Conservation (phyloP, 2,888 invertebrate species). For the Lottia scabra region DNA sequence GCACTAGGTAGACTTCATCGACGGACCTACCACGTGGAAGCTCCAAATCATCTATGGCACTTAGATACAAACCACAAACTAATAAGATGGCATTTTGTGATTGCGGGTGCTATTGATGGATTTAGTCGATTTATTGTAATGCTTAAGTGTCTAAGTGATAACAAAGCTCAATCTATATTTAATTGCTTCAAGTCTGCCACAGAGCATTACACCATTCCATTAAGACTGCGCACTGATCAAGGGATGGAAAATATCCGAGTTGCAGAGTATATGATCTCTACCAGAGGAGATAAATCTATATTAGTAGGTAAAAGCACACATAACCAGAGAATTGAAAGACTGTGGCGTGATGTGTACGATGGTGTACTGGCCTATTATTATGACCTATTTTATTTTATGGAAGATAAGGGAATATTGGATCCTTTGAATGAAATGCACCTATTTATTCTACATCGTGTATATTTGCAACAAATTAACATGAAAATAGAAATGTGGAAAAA, state of each 20-base stretch:
- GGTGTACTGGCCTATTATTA: not conserved
- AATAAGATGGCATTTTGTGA: constrained; percentile 29
- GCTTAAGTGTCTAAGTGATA: constrained; percentile 23
- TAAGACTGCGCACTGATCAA: too few species aligned
- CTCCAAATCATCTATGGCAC: constrained; percentile 34
- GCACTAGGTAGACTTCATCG: constrained; percentile 10
- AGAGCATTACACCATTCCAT: constrained; percentile 12
- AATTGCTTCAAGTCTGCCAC: constrained; percentile 18
- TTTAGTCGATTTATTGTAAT: constrained; percentile 26
- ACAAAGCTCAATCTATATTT: constrained; percentile 27
- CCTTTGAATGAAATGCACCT: not conserved
- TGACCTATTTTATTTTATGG: not conserved
- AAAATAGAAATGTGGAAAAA: not conserved
- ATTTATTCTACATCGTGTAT: not conserved
- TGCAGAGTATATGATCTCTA: constrained; percentile 13
- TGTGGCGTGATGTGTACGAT: not conserved
- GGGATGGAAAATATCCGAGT: constrained; percentile 28
- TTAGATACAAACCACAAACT: constrained; percentile 32
- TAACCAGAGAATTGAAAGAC: not conserved
- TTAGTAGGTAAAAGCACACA: not conserved
- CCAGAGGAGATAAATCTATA: not conserved
- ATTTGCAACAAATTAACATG: not conserved
- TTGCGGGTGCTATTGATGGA: constrained; percentile 31
- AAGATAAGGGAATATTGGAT: not conserved
- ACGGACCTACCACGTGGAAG: constrained; percentile 23